Conservation (phyloP, 2,113 vertebrate species). For the Cromileptes altivelis region DNA sequence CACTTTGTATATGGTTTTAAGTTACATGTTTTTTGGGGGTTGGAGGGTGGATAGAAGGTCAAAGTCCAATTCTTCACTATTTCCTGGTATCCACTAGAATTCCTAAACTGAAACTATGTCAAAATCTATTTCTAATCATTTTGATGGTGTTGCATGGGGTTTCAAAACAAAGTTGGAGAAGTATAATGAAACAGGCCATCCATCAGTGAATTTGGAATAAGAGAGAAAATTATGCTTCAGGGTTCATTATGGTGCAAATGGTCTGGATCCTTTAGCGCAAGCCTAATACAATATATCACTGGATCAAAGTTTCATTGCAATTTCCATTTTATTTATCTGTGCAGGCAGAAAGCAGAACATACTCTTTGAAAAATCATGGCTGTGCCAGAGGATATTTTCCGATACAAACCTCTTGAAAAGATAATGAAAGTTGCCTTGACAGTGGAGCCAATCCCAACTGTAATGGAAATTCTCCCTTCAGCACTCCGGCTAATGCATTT, state of each 20-base stretch:
- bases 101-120: not conserved
- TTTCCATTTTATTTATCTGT: slow-evolving; percentile 57
- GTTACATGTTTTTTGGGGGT: no score
- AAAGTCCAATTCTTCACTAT: no score
- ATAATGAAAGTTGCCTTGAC: slow-evolving; percentile 58
- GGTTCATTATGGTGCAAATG: slow-evolving; percentile 46
- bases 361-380: slow-evolving; percentile 37
- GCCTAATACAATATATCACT: slow-evolving; percentile 40
- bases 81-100: no score
- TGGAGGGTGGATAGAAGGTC: no score
- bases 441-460: slow-evolving; percentile 37
- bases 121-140: slow-evolving; percentile 1
- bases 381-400: slow-evolving; percentile 44
- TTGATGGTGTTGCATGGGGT: not conserved
- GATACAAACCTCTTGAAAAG: slow-evolving; percentile 37
- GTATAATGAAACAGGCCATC: not conserved
- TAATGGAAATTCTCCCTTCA: slow-evolving; percentile 48
- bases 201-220: slow-evolving; percentile 14
- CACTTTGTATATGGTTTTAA: no score
- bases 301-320: slow-evolving; percentile 56
- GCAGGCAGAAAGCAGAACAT: slow-evolving; percentile 34
- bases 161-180: slow-evolving; percentile 13
- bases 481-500: slow-evolving; percentile 41
- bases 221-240: not conserved
- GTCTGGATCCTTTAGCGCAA: slow-evolving; percentile 26